Percentiles rank a stretch among this genome's conserved stretches.
Evolutionary conservation across 2,888 invertebrate species (phyloP).

Genomic region (Plebejus anna): DNA sequence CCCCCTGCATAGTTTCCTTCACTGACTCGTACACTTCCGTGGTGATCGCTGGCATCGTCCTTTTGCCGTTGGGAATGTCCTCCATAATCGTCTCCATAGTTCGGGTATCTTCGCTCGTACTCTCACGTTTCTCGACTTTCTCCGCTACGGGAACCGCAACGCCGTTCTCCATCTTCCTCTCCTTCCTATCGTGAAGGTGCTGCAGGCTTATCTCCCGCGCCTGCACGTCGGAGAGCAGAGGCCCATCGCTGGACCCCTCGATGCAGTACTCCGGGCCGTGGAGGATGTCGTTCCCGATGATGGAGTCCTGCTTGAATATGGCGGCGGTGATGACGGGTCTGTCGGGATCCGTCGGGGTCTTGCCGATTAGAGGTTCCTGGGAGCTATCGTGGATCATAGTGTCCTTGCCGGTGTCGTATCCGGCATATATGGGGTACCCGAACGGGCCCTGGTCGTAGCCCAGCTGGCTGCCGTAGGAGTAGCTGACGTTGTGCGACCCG

Average conservation of each 20-base stretch:
- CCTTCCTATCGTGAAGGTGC: conserved; percentile 63
- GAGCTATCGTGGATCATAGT: conserved; percentile 66
- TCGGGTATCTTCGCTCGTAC: conserved; percentile 63
- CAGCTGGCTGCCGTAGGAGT: conserved; percentile 89
- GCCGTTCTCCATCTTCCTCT: conserved; percentile 65
- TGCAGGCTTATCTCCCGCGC: conserved; percentile 70
- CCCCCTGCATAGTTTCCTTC: conserved; percentile 74
- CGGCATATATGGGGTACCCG: conserved; percentile 83
- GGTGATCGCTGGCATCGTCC: conserved; percentile 66
- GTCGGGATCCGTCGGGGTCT: conserved; percentile 72
- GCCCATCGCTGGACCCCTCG: conserved; percentile 75
- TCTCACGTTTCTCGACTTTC: conserved; percentile 68
- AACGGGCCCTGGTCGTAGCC: conserved; percentile 87
- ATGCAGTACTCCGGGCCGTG: conserved; percentile 72
- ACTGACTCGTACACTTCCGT: conserved; percentile 79
- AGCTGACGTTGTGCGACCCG: conserved; percentile 85
- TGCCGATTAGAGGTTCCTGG: conserved; percentile 71
- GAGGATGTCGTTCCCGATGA: conserved; percentile 66
- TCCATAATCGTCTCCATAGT: conserved; percentile 63
- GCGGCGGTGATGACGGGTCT: conserved; percentile 86
- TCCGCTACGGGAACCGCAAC: conserved; percentile 58
- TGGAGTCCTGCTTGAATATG: conserved; percentile 82
- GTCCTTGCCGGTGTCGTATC: conserved; percentile 73
- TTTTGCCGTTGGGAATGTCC: conserved; percentile 65
- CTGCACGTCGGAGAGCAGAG: conserved; percentile 72